Conservation (phyloP, 2,888 invertebrate genomes). For the Drepana falcataria region DNA sequence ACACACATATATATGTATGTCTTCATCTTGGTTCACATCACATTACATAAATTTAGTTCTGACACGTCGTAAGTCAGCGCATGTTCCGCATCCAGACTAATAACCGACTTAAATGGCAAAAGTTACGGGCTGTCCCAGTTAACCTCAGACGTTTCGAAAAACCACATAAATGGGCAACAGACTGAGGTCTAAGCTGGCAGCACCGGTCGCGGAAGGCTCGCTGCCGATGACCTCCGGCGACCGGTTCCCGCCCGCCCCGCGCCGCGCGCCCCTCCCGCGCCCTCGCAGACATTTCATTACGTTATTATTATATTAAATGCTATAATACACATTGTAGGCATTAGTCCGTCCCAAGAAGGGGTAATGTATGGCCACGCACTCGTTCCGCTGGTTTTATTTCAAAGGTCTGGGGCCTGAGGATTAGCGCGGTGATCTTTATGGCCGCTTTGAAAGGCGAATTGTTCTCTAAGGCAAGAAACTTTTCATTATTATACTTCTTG, state of each 20-base stretch:
- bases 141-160: slow-evolving; percentile 45
- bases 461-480: slow-evolving; percentile 38
- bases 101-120: slow-evolving; percentile 41
- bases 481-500: slow-evolving; percentile 36
- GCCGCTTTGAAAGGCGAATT: slow-evolving; percentile 53
- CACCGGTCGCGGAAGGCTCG: slow-evolving; percentile 72
- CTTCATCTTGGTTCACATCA: neutral
- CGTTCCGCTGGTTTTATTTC: slow-evolving; percentile 49
- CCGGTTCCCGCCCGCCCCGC: slow-evolving; percentile 57
- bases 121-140: slow-evolving; percentile 49
- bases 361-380: slow-evolving; percentile 51
- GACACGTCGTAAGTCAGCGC: slow-evolving; percentile 21
- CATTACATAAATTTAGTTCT: slow-evolving; percentile 25
- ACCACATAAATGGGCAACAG: slow-evolving; percentile 52
- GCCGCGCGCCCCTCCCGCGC: slow-evolving; percentile 30
- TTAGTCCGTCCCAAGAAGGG: slow-evolving; percentile 66
- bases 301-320: slow-evolving; percentile 79
- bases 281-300: slow-evolving; percentile 74
- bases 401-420: slow-evolving; percentile 41
- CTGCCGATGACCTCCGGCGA: slow-evolving; percentile 76
- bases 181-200: slow-evolving; percentile 51
- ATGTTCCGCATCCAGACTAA: slow-evolving; percentile 30
- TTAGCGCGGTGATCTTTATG: slow-evolving; percentile 58
- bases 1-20: neutral
- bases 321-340: slow-evolving; percentile 77